These are phyloP conservation scores for Tringa solitaria DNA, from an alignment of 2,113 vertebrate species.

Conservation along the genomic window DNA sequence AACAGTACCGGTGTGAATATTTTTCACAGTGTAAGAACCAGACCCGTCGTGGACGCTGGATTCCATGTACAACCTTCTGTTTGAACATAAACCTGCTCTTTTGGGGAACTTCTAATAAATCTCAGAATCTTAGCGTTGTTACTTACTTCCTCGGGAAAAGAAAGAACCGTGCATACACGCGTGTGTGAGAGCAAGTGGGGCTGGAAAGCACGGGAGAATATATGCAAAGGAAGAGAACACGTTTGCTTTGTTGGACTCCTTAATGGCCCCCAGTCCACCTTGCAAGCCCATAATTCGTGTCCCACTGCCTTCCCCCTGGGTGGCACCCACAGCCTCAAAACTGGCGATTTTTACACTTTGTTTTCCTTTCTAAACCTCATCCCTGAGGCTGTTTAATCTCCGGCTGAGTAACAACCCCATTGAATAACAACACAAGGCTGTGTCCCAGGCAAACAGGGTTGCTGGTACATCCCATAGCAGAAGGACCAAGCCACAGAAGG, in stretches of 20 bases:
- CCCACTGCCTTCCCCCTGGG: background rate
- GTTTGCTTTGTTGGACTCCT: background rate
- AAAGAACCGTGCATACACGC: fast-evolving
- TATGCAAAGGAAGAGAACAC: fast-evolving
- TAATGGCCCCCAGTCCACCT: background rate
- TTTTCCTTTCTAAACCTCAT: background rate
- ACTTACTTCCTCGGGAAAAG: background rate
- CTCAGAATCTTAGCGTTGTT: background rate
- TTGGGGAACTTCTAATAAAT: background rate
- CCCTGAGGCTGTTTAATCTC: background rate
- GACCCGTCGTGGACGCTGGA: fast-evolving
- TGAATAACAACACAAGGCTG: background rate
- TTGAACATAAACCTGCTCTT: background rate
- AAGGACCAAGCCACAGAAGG: background rate
- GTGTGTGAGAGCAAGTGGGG: fast-evolving
- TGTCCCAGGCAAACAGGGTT: background rate
- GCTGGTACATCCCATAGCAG: background rate
- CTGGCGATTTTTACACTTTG: no score
- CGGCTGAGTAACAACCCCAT: background rate
- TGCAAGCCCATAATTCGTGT: fast-evolving
- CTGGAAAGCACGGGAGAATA: background rate
- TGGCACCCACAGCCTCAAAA: background rate
- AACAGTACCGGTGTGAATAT: fast-evolving
- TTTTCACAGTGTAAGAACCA: background rate
- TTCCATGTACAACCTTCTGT: fast-evolving